Percentiles rank a stretch among this genome's conserved stretches.
Conservation (phyloP, 2,113 vertebrate species). For the Sander lucioperca region DNA sequence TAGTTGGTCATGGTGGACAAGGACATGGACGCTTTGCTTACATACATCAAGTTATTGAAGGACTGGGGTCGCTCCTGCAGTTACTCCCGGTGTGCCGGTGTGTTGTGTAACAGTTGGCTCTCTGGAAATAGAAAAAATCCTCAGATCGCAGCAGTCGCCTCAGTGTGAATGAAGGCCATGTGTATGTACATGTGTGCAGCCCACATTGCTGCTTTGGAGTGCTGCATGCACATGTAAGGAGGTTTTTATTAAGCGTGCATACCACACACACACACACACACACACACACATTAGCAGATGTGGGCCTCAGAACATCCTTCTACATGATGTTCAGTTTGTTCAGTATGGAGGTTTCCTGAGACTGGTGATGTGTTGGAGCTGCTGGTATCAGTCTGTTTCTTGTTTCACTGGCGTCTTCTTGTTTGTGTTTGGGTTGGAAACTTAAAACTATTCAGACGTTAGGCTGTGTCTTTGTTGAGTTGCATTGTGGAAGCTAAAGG, state of each 20-base stretch:
- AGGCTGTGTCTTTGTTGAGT: neutral
- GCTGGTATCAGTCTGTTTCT: neutral
- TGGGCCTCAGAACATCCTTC: slow-evolving; percentile 12
- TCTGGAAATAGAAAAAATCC: slow-evolving; percentile 7
- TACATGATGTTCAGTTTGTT: slow-evolving; percentile 8
- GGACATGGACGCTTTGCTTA: neutral
- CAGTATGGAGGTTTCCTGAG: neutral
- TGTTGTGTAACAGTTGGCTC: neutral
- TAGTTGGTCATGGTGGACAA: neutral
- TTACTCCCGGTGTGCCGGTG: too few species aligned
- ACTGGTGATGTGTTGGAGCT: neutral
- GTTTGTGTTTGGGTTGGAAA: too few species aligned
- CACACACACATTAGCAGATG: slow-evolving; percentile 41
- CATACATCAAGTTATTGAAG: neutral
- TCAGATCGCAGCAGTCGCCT: slow-evolving; percentile 30
- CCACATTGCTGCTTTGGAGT: slow-evolving; percentile 23
- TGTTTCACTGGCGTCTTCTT: too few species aligned
- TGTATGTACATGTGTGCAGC: slow-evolving; percentile 42
- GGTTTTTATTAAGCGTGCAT: slow-evolving; percentile 39
- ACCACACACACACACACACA: slow-evolving; percentile 27
- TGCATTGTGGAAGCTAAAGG: too few species aligned
- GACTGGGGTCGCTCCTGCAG: neutral
- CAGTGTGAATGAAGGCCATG: slow-evolving; percentile 37
- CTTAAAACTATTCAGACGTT: neutral
- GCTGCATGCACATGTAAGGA: slow-evolving; percentile 32